Evolutionary conservation across 2,113 vertebrate species (phyloP).

Genomic region (Prietella phreatophila): DNA sequence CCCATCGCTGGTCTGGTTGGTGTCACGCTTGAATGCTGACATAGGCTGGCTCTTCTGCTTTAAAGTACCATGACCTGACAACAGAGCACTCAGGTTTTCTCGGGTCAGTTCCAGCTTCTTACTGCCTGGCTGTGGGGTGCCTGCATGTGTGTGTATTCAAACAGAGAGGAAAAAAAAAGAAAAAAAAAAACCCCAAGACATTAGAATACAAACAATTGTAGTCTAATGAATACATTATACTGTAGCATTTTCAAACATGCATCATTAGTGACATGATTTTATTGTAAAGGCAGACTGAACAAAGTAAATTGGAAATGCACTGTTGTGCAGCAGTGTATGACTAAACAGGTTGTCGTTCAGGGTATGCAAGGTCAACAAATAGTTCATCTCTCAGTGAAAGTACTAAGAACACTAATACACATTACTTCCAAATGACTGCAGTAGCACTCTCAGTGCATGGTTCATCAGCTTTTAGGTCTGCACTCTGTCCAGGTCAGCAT

Average conservation of each 20-base stretch:
- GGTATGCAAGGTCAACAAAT: constrained; percentile 22
- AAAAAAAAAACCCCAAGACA: no score
- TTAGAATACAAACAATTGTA: background rate
- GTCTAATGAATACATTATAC: background rate
- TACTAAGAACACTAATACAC: constrained; percentile 22
- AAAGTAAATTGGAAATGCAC: background rate
- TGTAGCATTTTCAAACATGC: background rate
- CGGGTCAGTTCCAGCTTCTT: constrained; percentile 75
- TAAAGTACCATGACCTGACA: constrained; percentile 68
- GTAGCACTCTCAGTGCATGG: background rate
- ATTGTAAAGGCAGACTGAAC: background rate
- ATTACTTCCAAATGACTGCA: constrained; percentile 38
- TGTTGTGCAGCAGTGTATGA: background rate
- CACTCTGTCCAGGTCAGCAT: background rate
- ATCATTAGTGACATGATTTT: no score
- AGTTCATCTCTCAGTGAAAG: constrained; percentile 19
- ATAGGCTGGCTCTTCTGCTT: constrained; percentile 64
- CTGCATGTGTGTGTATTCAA: constrained; percentile 11
- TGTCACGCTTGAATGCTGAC: constrained; percentile 72
- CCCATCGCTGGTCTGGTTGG: constrained; percentile 75
- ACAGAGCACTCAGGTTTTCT: constrained; percentile 78
- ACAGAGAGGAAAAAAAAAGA: background rate
- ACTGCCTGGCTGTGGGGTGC: constrained; percentile 52
- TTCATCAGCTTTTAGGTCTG: constrained; percentile 33
- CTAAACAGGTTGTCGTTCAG: background rate